Evolutionary conservation across 2,797 vertebrate species (phyloP), one percentile per base, ranked within the genome.

Genomic region (Holocentrus rufus): DNA sequence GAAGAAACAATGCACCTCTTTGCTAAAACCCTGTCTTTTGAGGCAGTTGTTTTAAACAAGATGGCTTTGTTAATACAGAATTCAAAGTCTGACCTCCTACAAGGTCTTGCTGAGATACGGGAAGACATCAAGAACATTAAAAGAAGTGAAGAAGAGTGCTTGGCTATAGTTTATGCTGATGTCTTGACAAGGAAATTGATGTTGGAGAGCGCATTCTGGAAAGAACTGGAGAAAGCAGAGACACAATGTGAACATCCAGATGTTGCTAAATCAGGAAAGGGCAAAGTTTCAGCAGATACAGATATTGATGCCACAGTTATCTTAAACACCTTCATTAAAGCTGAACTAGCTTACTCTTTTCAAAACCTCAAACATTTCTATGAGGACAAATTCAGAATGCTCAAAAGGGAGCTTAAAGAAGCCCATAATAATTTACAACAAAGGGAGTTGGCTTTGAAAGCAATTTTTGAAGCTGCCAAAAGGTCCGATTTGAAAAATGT

Each of bases 1-100:
- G 83, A 92, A 27, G 60, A 94, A 31, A 93, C 94, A 23, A 44
- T 96, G 63, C 92, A 91, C 18, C 86, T 93, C 65, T 96, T 98
- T 82, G 94, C 96, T 47, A 93, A 94, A 85, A 96, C 93, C 2
- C 89, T 99, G 65, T 91, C 94, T 1, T 96, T 97, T 79, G 96
- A 98, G 86, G 96, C 96, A 0, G 85, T 93, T 1, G 91, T 99
- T 86, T 94, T 99, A 69, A 94, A 91, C 84, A 96, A 95, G 56
- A 96, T 99, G 92, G 95, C 96, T 2, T 94, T 95, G 72, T 95
- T 96, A 57, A 78, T 99, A 67, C 94, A 94, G 83, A 95, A 92
- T 3, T 93, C 94, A 0, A 94, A 92, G 42, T 95, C 94, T 0
- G 94, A 96, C 76, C 84, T 97, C 74, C 89, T 95, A 0, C 91